Evolutionary conservation across 2,113 vertebrate genomes (phyloP), one percentile per base, ranked within the genome.

Genomic region (Oreamnos americanus): DNA sequence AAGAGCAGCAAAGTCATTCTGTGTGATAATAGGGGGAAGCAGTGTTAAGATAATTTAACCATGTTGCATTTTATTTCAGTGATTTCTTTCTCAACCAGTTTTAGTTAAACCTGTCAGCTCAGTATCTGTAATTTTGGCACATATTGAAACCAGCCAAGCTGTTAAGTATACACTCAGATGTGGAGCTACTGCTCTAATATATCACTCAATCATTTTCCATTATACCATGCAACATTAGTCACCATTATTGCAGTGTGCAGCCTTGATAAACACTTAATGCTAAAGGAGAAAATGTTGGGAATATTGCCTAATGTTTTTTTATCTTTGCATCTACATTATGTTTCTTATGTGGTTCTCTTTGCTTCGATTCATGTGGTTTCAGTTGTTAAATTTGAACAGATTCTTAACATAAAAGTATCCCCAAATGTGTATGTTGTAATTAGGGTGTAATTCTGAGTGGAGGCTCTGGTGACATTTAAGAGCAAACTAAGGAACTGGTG

Each of bases 401-500:
- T 93, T 93, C 86, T 95, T 91, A 76, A 62, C 49, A 91, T 47
- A 71, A 89, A 95, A 96, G 39, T 92, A 96, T 96, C 36, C 91
- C 79, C 91, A 97, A 91, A 94, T 96, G 79, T 81, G 45, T 71
- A 76, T 67, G 71, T 36, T 95, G 39, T 95, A 96, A 97, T 96
- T 97, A 97, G 94, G 86, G 84, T 98, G 39, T 97, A 97, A 98
- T 98, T 98, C 91, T 95, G 81, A 96, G 43, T 16, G 87, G 90
- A 87, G n/a, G 51, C 94, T 97, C 57, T 71, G 60, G 62, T 93
- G 91, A 94, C 94, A 97, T 92, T 96, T 94, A 98, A 94, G 71
- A 97, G 53, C 83, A 97, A 96, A 96, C 62, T 23, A 87, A 94
- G 64, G 58, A 43, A 58, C 64, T 0, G 2, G 13, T 92, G 81